phyloP scores from a whole-genome alignment of 2,797 vertebrate genomes.

The Chiropotes sagulatus region DNA sequence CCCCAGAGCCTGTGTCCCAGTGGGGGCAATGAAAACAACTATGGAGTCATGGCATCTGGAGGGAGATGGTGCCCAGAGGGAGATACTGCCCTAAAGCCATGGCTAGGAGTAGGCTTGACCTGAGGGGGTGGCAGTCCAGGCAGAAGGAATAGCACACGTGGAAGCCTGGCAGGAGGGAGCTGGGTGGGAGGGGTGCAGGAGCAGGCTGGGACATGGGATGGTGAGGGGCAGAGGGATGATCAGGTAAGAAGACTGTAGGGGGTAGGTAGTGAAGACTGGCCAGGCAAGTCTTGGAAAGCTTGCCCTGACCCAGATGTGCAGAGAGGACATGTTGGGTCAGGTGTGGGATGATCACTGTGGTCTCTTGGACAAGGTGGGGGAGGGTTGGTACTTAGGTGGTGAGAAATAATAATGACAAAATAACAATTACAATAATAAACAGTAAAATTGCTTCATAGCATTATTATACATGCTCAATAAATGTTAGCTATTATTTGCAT shows the following conservation, averaged over 20 bases:
- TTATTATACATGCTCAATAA: background rate
- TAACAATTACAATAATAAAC: background rate
- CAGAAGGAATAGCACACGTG: background rate
- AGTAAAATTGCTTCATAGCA: background rate
- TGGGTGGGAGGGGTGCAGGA: background rate
- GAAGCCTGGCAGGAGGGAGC: background rate
- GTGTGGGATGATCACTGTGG: background rate
- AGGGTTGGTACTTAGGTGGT: background rate
- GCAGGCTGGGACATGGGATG: background rate
- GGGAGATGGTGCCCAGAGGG: background rate
- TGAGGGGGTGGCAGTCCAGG: background rate
- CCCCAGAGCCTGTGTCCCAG: background rate
- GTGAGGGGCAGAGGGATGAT: background rate
- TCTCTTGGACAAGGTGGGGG: background rate
- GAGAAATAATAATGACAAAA: background rate
- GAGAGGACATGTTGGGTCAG: background rate
- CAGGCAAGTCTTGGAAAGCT: background rate
- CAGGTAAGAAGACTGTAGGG: background rate
- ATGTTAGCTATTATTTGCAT: background rate
- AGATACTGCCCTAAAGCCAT: rapidly evolving
- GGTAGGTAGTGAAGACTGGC: background rate
- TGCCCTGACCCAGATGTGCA: background rate
- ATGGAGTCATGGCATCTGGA: background rate
- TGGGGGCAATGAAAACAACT: background rate
- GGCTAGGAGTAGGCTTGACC: background rate